These are phyloP conservation scores for Athene noctua DNA, from an alignment of 2,113 vertebrate species.

Conservation along the genomic window DNA sequence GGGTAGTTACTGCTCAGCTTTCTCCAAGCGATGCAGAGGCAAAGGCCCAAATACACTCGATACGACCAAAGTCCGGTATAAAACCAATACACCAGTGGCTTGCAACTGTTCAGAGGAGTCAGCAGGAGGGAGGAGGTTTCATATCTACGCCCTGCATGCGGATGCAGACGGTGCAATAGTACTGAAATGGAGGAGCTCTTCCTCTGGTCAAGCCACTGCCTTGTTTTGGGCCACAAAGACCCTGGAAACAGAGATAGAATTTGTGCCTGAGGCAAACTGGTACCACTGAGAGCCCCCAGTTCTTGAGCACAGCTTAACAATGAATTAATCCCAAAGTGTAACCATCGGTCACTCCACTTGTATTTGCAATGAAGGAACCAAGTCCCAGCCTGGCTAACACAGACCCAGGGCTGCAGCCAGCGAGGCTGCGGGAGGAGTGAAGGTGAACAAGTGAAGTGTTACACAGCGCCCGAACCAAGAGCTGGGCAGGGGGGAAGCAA, in stretches of 20 bases:
- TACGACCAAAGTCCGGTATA: background rate
- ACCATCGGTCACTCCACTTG: accelerated
- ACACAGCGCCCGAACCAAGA: background rate
- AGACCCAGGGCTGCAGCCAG: background rate
- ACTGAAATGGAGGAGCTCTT: background rate
- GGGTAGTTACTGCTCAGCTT: background rate
- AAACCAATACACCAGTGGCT: background rate
- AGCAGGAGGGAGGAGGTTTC: background rate
- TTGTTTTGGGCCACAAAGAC: background rate
- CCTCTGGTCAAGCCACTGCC: background rate
- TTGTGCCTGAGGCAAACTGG: background rate
- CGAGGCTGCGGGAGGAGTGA: background rate
- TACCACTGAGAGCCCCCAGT: background rate
- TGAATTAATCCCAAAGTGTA: background rate
- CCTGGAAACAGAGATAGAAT: background rate
- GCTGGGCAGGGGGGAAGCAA: background rate
- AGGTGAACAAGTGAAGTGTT: background rate
- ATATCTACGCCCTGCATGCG: accelerated
- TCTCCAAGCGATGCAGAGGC: background rate
- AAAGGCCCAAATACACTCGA: background rate
- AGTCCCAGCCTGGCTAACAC: background rate
- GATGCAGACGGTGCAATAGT: background rate
- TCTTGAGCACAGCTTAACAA: background rate
- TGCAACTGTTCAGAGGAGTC: background rate
- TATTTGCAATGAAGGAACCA: background rate